Percentiles rank a stretch among this genome's conserved stretches.
These are phyloP conservation scores for Struthidea cinerea DNA, from an alignment of 2,113 vertebrate genomes.

Conservation along the genomic window DNA sequence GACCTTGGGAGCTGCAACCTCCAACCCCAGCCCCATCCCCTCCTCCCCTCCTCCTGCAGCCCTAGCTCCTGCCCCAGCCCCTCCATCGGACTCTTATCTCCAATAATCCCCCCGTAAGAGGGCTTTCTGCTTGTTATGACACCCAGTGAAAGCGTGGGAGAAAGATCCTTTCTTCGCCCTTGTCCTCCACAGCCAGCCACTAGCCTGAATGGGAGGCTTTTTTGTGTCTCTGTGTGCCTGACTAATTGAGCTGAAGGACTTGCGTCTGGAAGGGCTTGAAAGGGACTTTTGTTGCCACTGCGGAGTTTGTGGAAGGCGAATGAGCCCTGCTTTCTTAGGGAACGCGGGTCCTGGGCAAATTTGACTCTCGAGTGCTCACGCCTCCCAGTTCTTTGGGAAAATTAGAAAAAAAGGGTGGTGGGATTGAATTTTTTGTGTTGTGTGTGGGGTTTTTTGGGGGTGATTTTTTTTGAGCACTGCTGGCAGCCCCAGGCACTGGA, in stretches of 20 bases:
- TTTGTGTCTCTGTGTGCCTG: constrained; percentile 72
- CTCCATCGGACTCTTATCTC: constrained; percentile 67
- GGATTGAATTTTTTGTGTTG: not conserved
- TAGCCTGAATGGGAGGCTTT: constrained; percentile 53
- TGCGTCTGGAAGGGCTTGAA: constrained; percentile 76
- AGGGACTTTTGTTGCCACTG: constrained; percentile 71
- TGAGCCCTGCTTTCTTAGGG: constrained; percentile 29
- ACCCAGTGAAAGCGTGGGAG: constrained; percentile 74
- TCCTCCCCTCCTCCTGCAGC: not conserved
- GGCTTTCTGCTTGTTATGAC: constrained; percentile 80
- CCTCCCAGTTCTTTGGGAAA: not conserved
- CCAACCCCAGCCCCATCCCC: not conserved
- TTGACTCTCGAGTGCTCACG: constrained; percentile 10
- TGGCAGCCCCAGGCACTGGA: not conserved
- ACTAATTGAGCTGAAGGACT: constrained; percentile 82
- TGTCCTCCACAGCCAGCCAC: constrained; percentile 63
- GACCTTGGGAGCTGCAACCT: not conserved
- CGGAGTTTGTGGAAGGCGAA: constrained; percentile 51
- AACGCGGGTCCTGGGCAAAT: constrained; percentile 33
- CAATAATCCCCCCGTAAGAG: constrained; percentile 71
- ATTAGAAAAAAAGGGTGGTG: not conserved
- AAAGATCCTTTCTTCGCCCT: constrained; percentile 63
- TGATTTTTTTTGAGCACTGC: not conserved
- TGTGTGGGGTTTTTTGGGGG: not conserved
- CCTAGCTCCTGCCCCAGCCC: constrained; percentile 10